Base-by-base conservation (phyloP, 2,797 vertebrate genomes). In the Emydoidea blandingii region DNA sequence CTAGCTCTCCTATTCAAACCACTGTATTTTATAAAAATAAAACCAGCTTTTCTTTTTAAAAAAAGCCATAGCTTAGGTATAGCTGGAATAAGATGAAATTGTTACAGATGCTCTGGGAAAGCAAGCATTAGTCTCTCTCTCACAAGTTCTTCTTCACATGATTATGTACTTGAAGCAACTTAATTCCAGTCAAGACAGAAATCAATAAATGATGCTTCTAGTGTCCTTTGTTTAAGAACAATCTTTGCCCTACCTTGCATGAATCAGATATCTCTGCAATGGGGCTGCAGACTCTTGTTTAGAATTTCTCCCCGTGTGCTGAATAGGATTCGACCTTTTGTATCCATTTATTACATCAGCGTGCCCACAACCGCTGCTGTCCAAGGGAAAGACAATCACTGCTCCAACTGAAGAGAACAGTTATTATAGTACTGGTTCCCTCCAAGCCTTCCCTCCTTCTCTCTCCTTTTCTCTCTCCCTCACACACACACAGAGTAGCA, bases 151-250 rank as follows among this genome's bases (percentile, higher is more conserved):
- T 74, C 34, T 34, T 2, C 54, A 47, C 80, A 85, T 54, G 94
- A 95, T 96, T 95, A 88, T 76, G 23, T 82, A 34, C 59, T 91
- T 52, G 86, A 93, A 96, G 82, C 68, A 12, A 87, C 90, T 81
- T 59, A 87, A 96, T 96, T 96, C 92, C 88, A 95, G 88, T 93
- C 87, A 94, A 96, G 95, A 91, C 54, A 95, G 88, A 96, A 54
- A 96, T 85, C 92, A 81, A 90, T 82, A 93, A 95, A 93, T 96
- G 94, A 81, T 85, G 84, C 57, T 81, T 85, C 84, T 68, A 44
- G 34, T 80, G 79, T 79, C 93, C 95, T 96, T 96, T 97, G 86
- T 92, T 90, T 85, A 92, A 85, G 56, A 89, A 87, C 68, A 92
- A 90, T 23, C 4, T 9, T 53, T 88, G 57, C 7, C 5, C 82